Evolutionary conservation across 2,888 invertebrate genomes (phyloP), one percentile per base, ranked within the genome.

Genomic region (Hypselothyrea guttata): DNA sequence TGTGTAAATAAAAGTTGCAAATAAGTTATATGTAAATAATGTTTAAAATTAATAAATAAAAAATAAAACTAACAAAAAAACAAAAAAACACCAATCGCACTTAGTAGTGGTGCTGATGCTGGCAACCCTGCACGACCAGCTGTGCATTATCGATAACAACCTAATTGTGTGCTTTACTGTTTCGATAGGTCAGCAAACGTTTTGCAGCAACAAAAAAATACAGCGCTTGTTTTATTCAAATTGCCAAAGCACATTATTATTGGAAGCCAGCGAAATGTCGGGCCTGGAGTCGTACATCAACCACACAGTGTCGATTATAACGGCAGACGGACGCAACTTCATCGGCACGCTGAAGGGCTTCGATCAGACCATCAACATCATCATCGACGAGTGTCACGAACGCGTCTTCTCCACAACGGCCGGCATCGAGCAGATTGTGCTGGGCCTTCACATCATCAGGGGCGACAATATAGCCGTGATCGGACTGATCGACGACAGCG

Each of bases 321-420:
- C 98, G 47, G 95, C 97, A 8, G 98, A 98, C 91, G 98, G 98
- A 37, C 92, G 98, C 74, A 97, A 97, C 89, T 98, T 98, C 88
- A 96, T 98, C 78, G 99, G 99, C 40, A 97, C 97, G 0, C 90
- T 99, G 65, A 98, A 98, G 90, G 99, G 99, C 27, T 99, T 98
- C 90, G 99, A 99, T 91, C 99, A 99, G 91, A 97, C 98, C n/a
- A 97, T 99, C 73, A 99, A 99, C 89, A 92, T 99, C 71, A 98
- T 99, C 83, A 91, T 99, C 69, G 98, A 99, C 88, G 99, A 99
- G 90, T 98, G 98, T 30, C 98, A 98, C 88, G 99, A 99, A 90
- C 92, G 99, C 84, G 98, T 99, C n/a, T 99, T 97, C 90, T 98
- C 97, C 44, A 94, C 95, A 7, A 93, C 95, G 1, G 93, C 95